Base-by-base conservation (phyloP, 1,140 invertebrate genomes). In the Papilio polyxenes region DNA sequence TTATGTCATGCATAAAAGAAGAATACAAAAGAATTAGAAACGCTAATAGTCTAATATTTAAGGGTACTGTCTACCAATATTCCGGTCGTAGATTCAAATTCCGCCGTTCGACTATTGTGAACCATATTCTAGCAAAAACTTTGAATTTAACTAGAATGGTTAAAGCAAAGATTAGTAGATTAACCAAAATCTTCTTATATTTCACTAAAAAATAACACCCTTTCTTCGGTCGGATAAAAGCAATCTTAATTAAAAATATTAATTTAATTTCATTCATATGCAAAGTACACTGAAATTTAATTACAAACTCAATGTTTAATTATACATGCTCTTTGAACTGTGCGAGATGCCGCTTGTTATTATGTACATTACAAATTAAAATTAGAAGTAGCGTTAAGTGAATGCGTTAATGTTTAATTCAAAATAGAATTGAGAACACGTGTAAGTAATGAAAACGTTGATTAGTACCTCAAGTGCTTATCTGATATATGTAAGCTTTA, bases 261-360 rank as follows among this genome's bases (percentile, higher is more conserved):
- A 65, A 65, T 31, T 65, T 69, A 31, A 51, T 53, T 53, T 15
- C 13, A 17, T 15, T 37, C 11, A 37, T 11, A 65, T 65, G 4
- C 62, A 65, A 7, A 1, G 31, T 37, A 69, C 10, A 69, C 6
- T 10, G 56, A 69, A 69, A 69, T 69, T 11, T 69, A 69, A 69
- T 37, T 69, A 69, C 65, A 37, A 69, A 69, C 31, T 69, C 65
- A 69, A 69, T 3, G 23, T 69, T 69, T 69, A 69, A 69, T 69
- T 37, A 69, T 69, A 31, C 65, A 69, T 69, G 65, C 65, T 69
- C 23, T 69, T 31, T 69, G 65, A 69, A 69, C 65, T 69, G 65
- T 15, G 65, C 31, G 7, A 31, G 23, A 69, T 37, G 62, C 2
- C 3, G 62, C 62, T 65, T 31, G 62, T 65, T 31, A 65, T 65